phyloP scores from a whole-genome alignment of 2,888 invertebrate genomes.

The Hypsopygia costalis region DNA sequence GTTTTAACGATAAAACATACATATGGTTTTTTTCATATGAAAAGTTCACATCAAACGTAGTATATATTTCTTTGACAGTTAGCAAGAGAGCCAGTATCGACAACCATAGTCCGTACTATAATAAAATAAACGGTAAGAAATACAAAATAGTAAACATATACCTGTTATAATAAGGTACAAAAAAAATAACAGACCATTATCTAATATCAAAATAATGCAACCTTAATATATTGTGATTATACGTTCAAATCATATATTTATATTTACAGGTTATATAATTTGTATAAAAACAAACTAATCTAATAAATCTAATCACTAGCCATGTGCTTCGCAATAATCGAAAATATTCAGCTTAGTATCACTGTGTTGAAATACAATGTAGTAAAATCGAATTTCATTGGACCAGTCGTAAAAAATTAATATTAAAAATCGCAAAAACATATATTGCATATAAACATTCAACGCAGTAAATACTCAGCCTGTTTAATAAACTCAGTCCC shows the following conservation, averaged over 20 bases:
- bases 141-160: constrained; percentile 11
- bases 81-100: no score
- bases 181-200: constrained; percentile 22
- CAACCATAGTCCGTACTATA: constrained; percentile 1
- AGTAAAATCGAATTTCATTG: not conserved
- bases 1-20: no score
- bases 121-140: constrained; percentile 8
- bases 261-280: constrained; percentile 59
- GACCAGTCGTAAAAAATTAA: no score
- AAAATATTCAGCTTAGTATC: constrained; percentile 31
- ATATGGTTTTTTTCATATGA: no score
- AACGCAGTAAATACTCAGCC: constrained; percentile 21
- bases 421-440: no score
- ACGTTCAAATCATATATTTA: constrained; percentile 31
- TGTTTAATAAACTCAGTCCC: constrained; percentile 36
- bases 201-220: constrained; percentile 19
- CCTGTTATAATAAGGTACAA: constrained; percentile 12
- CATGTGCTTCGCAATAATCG: constrained; percentile 70
- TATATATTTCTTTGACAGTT: no score
- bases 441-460: no score
- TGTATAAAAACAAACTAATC: constrained; percentile 53
- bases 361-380: constrained; percentile 13
- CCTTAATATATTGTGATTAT: constrained; percentile 34
- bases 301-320: constrained; percentile 77
- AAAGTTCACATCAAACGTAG: no score